Evolutionary conservation across 2,888 invertebrate genomes (phyloP), one percentile per base, ranked within the genome.

Genomic region (Julus scanicus): DNA sequence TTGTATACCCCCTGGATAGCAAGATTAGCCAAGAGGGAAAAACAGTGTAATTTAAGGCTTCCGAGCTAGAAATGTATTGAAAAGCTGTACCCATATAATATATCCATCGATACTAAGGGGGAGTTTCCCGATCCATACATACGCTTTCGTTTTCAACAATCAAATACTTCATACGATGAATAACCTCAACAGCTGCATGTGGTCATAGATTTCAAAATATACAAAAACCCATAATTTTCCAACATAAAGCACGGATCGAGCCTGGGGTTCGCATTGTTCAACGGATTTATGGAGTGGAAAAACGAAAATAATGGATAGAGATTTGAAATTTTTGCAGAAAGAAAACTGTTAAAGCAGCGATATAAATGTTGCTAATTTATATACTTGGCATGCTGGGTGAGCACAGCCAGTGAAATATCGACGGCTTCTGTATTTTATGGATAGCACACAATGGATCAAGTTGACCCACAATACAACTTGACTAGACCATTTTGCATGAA

Each of bases 161-260:
- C 63, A 63, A 20, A 63, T 63, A 63, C 20, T 63, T 20, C 63
- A 63, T 63, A 20, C 63, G n/a, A 63, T 63, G 63, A 63, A 63
- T 63, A 20, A 20, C 63, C 63, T 20, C 20, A 63, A 63, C 63
- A 63, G 63, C 63, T 63, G 63, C 20, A 63, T 63, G 63, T 63
- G 63, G 63, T 20, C 63, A 9, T 63, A 63, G 15, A 63, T 63
- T 63, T 63, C 63, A 20, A 63, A 63, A 63, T 63, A 63, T 63
- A 63, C 20, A 20, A 63, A 63, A 63, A 9, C 63, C 63, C 20
- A 63, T 63, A 63, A 63, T 63, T 63, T 63, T 5, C 63, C n/a
- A n/a, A 20, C 63, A 63, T 63, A 63, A 63, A 63, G 20, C 6
- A 63, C 20, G 63, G 63, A 63, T n/a, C 20, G 63, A 63, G 20